phyloP scores from a whole-genome alignment of 2,888 invertebrate genomes.

The Furcula furcula region DNA sequence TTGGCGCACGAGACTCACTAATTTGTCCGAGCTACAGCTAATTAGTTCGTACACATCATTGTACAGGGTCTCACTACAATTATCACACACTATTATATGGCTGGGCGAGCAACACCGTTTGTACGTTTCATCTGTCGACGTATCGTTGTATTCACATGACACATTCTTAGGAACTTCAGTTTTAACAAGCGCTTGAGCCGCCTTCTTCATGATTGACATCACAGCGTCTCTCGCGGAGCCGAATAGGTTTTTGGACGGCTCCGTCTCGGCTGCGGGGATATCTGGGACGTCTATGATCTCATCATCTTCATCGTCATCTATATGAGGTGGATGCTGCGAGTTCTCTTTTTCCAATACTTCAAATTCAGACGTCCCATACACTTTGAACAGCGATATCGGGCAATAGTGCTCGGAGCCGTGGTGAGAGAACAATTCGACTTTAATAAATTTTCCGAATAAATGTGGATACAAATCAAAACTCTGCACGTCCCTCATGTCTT shows the following conservation, averaged over 20 bases:
- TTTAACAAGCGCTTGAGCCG: constrained; percentile 91
- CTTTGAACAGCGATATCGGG: constrained; percentile 96
- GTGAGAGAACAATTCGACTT: constrained; percentile 95
- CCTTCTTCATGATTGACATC: constrained; percentile 95
- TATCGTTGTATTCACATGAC: constrained; percentile 72
- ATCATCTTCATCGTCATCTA: constrained; percentile 85
- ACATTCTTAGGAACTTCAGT: constrained; percentile 84
- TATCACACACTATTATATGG: constrained; percentile 87
- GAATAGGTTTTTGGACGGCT: constrained; percentile 87
- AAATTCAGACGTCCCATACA: constrained; percentile 96
- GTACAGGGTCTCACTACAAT: constrained; percentile 87
- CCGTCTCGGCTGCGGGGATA: constrained; percentile 67
- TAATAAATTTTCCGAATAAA: constrained; percentile 93
- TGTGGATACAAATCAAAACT: constrained; percentile 91
- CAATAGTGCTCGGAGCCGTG: constrained; percentile 99
- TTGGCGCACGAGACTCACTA: constrained; percentile 83
- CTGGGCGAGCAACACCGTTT: constrained; percentile 87
- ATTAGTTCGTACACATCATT: constrained; percentile 87
- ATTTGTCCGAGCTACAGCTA: constrained; percentile 84
- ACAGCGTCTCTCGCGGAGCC: constrained; percentile 95
- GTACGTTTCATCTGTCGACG: constrained; percentile 63
- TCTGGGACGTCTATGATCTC: constrained; percentile 83
- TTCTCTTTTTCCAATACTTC: constrained; percentile 93
- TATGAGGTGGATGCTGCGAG: constrained; percentile 83
- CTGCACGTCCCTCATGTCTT: constrained; percentile 93